These are phyloP conservation scores for Loripinus fragilis DNA, from an alignment of 2,888 invertebrate species.

Conservation along the genomic window DNA sequence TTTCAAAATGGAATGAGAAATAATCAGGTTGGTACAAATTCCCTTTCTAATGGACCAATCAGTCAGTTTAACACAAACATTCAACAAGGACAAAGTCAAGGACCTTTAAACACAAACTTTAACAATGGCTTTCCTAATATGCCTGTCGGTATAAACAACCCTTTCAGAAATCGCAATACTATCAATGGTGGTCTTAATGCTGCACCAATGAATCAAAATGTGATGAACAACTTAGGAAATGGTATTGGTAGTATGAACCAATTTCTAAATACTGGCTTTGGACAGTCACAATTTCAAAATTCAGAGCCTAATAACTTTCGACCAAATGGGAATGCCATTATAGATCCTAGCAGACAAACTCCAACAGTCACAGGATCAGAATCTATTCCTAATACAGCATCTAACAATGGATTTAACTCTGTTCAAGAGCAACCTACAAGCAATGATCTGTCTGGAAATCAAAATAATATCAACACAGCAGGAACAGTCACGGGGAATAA, in stretches of 20 bases:
- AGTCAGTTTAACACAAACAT: not conserved
- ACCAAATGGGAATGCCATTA: no score
- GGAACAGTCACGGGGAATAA: no score
- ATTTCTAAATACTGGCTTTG: no score
- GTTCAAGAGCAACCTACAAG: not conserved
- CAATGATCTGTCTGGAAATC: not conserved
- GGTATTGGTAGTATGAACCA: no score
- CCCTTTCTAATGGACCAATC: not conserved
- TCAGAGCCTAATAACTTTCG: no score
- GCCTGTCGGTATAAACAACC: not conserved
- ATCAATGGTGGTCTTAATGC: not conserved
- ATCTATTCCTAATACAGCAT: no score
- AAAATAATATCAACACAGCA: no score
- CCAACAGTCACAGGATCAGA: no score
- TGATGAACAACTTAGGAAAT: no score
- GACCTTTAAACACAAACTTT: not conserved
- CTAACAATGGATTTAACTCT: no score
- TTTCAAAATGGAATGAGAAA: not conserved
- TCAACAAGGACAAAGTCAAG: not conserved
- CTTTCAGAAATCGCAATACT: not conserved
- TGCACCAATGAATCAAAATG: not conserved
- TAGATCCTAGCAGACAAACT: no score
- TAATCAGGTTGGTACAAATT: not conserved
- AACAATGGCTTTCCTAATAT: not conserved
- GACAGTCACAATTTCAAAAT: no score